phyloP scores from a whole-genome alignment of 2,888 invertebrate genomes.

The Gymnoscelis rufifasciata region DNA sequence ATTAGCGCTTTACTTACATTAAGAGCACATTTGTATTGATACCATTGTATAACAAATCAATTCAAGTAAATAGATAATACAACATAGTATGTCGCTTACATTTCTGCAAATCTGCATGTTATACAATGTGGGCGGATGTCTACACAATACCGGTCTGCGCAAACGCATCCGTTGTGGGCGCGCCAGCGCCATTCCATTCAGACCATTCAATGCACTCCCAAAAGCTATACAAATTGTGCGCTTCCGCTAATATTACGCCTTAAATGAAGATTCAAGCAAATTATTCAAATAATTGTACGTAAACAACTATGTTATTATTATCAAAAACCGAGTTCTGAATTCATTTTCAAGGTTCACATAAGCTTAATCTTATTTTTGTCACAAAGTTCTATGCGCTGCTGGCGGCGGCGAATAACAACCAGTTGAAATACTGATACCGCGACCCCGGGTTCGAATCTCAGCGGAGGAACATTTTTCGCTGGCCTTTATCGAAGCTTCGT shows the following conservation, averaged over 20 bases:
- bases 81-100: not conserved
- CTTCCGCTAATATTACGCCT: conserved; percentile 5
- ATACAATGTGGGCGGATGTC: conserved; percentile 14
- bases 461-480: conserved; percentile 4
- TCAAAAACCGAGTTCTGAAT: too few relatives aligned
- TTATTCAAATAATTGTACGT: not conserved
- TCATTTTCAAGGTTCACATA: too few relatives aligned
- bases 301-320: not conserved
- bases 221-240: conserved; percentile 11
- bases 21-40: too few relatives aligned
- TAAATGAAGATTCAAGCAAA: not conserved
- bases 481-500: conserved; percentile 23
- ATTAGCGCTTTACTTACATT: too few relatives aligned
- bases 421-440: not conserved
- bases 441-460: conserved; percentile 10
- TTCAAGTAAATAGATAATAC: too few relatives aligned
- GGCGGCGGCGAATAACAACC: conserved; percentile 1
- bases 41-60: too few relatives aligned
- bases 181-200: conserved; percentile 10
- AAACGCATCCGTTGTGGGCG: conserved; percentile 14
- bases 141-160: conserved; percentile 10
- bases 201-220: conserved; percentile 11
- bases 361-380: conserved; percentile 12
- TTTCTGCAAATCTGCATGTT: conserved; percentile 7
- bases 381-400: not conserved